Evolutionary conservation across 1,140 invertebrate species (phyloP).

Genomic region (Sinella curviseta): DNA sequence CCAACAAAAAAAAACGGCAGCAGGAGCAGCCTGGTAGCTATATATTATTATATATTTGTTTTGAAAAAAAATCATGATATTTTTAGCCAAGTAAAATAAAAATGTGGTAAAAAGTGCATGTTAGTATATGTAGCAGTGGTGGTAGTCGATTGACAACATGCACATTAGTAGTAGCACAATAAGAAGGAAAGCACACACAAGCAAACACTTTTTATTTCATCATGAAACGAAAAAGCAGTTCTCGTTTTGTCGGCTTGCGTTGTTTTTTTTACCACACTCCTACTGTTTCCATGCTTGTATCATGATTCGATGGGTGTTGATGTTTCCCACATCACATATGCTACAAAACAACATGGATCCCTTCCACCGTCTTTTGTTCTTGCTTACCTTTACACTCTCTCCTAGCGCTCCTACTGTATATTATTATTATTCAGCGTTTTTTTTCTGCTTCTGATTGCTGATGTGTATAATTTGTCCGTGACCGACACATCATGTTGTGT

Average conservation of each 20-base stretch:
- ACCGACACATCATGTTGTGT: neutral
- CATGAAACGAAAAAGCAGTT: neutral
- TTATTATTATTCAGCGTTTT: neutral
- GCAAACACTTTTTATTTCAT: neutral
- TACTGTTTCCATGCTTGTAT: neutral
- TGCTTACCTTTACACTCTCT: neutral
- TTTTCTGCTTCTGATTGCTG: neutral
- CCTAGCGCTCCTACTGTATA: neutral
- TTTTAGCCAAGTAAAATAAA: neutral
- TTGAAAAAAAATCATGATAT: constrained; percentile 3
- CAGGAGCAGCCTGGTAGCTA: neutral
- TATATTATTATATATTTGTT: no score
- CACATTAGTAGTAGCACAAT: neutral
- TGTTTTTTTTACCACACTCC: neutral
- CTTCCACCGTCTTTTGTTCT: neutral
- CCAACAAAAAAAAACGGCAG: neutral
- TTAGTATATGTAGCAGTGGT: no score
- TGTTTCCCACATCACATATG: constrained; percentile 11
- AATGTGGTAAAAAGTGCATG: neutral
- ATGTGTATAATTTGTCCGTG: constrained; percentile 2
- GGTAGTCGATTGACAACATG: neutral
- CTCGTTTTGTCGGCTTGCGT: neutral
- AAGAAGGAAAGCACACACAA: no score
- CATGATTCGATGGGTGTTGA: constrained; percentile 13
- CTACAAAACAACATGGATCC: neutral